A percentile compares a stretch with the other conserved stretches of the same genome.
Conservation (phyloP, 2,113 vertebrate species). For the Cynoglossus semilaevis region DNA sequence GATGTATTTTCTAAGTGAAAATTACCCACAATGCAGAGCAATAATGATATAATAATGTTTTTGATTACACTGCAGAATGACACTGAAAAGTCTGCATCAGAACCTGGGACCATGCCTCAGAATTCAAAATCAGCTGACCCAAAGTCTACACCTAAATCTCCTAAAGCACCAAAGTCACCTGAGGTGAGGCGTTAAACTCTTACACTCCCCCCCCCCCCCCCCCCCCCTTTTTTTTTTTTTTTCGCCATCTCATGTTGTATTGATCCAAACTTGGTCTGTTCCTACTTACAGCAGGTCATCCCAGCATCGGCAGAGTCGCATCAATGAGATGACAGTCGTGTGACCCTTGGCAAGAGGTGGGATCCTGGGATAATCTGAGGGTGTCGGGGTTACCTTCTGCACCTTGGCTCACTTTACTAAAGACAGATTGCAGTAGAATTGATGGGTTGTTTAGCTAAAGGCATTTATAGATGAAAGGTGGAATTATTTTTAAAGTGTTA, state of each 20-base stretch:
- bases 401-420: no score
- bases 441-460: background rate
- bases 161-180: slow-evolving; percentile 31
- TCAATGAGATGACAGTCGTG: slow-evolving; percentile 28
- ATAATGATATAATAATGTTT: background rate
- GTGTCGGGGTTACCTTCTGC: slow-evolving; percentile 27
- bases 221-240: no score
- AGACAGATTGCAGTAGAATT: background rate
- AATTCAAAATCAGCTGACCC: slow-evolving; percentile 50
- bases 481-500: background rate
- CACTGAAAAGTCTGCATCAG: slow-evolving; percentile 69
- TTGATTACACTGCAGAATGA: slow-evolving; percentile 56
- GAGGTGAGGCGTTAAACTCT: slow-evolving; percentile 47
- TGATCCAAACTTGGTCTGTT: background rate
- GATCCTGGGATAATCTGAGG: slow-evolving; percentile 19
- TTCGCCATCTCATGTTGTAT: background rate
- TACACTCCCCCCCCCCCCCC: no score
- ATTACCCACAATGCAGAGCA: no score
- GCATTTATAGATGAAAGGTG: slow-evolving; percentile 19
- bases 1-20: no score
- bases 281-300: slow-evolving; percentile 23
- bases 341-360: slow-evolving; percentile 66
- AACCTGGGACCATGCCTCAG: slow-evolving; percentile 60
- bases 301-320: slow-evolving; percentile 65
- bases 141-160: slow-evolving; percentile 52